Evolutionary conservation across 2,888 invertebrate genomes (phyloP).

Genomic region (Dynastes grantii): DNA sequence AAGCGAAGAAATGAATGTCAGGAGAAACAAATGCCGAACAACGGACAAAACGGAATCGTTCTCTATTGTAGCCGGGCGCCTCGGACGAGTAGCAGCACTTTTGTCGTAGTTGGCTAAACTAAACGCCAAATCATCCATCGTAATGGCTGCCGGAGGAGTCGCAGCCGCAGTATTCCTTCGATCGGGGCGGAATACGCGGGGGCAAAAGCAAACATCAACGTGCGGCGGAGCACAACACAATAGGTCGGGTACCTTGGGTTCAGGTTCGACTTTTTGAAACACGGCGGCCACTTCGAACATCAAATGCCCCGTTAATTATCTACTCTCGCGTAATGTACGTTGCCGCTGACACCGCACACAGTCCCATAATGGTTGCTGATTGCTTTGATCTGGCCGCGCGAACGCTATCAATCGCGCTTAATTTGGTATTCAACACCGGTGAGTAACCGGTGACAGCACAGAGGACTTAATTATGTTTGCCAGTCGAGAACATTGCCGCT

Average conservation of each 20-base stretch:
- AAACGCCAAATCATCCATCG: constrained; percentile 62
- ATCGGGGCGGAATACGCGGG: constrained; percentile 38
- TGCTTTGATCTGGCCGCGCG: constrained; percentile 66
- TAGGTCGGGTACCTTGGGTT: constrained; percentile 31
- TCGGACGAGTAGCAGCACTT: constrained; percentile 22
- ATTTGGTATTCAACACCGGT: constrained; percentile 64
- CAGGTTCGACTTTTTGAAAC: constrained; percentile 45
- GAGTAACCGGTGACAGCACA: constrained; percentile 56
- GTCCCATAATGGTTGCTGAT: constrained; percentile 65
- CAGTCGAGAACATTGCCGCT: constrained; percentile 28
- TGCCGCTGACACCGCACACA: constrained; percentile 50
- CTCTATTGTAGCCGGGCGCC: constrained; percentile 44
- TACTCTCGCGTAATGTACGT: constrained; percentile 55
- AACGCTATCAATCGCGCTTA: constrained; percentile 65
- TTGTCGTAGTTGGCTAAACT: constrained; percentile 48
- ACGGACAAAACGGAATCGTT: constrained; percentile 32
- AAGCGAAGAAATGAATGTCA: constrained; percentile 8
- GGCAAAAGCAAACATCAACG: constrained; percentile 45
- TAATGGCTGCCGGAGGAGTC: constrained; percentile 57
- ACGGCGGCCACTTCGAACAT: constrained; percentile 42
- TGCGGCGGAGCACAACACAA: constrained; percentile 47
- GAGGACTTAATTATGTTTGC: constrained; percentile 61
- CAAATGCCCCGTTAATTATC: constrained; percentile 58
- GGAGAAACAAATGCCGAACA: constrained; percentile 7
- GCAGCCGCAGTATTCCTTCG: constrained; percentile 25